Evolutionary conservation across 1,140 invertebrate genomes (phyloP).

Genomic region (Colletes latitarsis): DNA sequence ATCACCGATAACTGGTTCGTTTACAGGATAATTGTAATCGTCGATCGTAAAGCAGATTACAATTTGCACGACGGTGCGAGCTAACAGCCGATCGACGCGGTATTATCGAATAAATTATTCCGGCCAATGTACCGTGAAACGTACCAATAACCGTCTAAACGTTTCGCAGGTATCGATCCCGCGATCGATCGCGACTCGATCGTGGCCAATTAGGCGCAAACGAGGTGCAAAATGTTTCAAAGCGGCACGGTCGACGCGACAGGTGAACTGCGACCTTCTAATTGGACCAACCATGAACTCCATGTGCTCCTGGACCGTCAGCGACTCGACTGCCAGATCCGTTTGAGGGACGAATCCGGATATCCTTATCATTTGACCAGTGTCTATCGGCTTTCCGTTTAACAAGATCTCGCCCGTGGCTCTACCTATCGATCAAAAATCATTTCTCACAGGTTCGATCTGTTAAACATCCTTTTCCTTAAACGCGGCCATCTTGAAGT

Average conservation of each 20-base stretch:
- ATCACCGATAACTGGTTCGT: too few relatives aligned
- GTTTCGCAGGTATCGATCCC: neutral
- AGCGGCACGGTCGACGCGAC: neutral
- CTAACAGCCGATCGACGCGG: neutral
- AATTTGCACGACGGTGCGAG: too few relatives aligned
- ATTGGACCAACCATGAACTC: slow-evolving; percentile 86
- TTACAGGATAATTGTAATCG: too few relatives aligned
- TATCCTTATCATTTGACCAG: slow-evolving; percentile 84
- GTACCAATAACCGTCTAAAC: neutral
- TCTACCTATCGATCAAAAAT: slow-evolving; percentile 70
- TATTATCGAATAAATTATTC: slow-evolving; percentile 4
- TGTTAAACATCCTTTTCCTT: too few relatives aligned
- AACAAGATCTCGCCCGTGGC: slow-evolving; percentile 85
- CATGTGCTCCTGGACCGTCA: slow-evolving; percentile 88
- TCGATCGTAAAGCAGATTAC: neutral
- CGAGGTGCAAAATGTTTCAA: neutral
- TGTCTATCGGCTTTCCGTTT: slow-evolving; percentile 84
- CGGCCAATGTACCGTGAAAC: neutral
- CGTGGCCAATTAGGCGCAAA: neutral
- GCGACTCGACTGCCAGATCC: slow-evolving; percentile 85
- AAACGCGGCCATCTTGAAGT: too few relatives aligned
- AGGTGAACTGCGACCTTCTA: neutral
- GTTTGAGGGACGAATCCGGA: slow-evolving; percentile 89
- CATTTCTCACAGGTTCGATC: neutral
- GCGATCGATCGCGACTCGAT: neutral